Conservation (phyloP, 2,888 invertebrate genomes). For the Orchestes rusci region DNA sequence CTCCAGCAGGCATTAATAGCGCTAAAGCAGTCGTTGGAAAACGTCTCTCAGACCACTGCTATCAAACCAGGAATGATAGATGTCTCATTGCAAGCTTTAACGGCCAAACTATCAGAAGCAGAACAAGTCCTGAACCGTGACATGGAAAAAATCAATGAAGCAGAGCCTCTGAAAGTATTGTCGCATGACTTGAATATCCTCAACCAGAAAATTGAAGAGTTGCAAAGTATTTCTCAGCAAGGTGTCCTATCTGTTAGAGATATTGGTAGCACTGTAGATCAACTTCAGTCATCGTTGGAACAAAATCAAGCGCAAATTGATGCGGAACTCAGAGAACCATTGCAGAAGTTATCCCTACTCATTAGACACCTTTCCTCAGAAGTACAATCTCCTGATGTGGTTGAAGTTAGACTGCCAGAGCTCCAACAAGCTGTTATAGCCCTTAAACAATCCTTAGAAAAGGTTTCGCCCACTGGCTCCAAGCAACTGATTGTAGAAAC, state of each 20-base stretch:
- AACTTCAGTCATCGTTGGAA: constrained; percentile 7
- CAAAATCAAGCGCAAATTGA: constrained; percentile 5
- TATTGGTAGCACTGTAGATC: constrained; percentile 16
- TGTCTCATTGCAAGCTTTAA: constrained; percentile 3
- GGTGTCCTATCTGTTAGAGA: constrained; percentile 23
- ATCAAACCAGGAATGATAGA: constrained; percentile 1
- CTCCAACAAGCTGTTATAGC: constrained; percentile 14
- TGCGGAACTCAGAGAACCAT: constrained; percentile 22
- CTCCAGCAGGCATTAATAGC: constrained; percentile 19
- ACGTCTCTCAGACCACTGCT: constrained; percentile 4
- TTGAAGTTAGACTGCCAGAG: constrained; percentile 14
- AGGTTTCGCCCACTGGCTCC: background rate
- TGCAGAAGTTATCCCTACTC: constrained; percentile 26
- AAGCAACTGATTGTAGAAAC: constrained; percentile 4
- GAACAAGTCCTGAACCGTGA: background rate
- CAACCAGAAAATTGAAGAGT: constrained; percentile 18
- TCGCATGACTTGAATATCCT: constrained; percentile 17
- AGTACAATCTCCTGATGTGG: constrained; percentile 11
- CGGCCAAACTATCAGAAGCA: background rate
- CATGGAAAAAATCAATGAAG: background rate
- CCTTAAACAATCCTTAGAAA: constrained; percentile 10
- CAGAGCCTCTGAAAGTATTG: constrained; percentile 16
- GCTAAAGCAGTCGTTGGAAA: constrained; percentile 23
- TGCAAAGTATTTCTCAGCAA: constrained; percentile 17
- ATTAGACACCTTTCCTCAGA: constrained; percentile 15